These are phyloP conservation scores for Parambassis ranga DNA, from an alignment of 2,797 vertebrate genomes.

Conservation along the genomic window DNA sequence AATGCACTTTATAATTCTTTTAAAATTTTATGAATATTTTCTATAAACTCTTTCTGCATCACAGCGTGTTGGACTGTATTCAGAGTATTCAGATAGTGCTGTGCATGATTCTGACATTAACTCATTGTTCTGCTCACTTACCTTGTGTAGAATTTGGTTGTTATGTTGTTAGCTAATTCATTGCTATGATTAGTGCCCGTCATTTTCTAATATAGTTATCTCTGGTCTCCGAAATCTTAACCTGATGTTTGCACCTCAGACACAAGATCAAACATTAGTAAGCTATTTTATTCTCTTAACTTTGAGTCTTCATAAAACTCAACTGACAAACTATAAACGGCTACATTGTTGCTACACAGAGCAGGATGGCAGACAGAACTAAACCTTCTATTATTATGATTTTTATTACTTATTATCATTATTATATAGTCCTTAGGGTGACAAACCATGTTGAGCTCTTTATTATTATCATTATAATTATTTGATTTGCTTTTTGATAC, in stretches of 20 bases:
- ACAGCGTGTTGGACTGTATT: background rate
- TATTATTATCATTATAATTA: no score
- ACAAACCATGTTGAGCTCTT: no score
- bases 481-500: no score
- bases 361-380: no score
- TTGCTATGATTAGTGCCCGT: background rate
- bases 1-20: constrained; percentile 30
- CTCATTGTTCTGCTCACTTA: background rate
- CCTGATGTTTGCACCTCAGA: background rate
- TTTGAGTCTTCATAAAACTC: no score
- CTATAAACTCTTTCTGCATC: background rate
- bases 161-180: background rate
- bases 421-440: no score
- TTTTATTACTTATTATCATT: no score
- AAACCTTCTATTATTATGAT: no score
- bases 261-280: background rate
- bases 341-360: no score
- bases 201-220: background rate
- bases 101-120: background rate
- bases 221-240: background rate
- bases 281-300: no score
- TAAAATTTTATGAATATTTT: no score
- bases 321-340: no score
- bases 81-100: background rate
- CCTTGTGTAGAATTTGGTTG: background rate